Evolutionary conservation across 2,797 vertebrate genomes (phyloP).

Genomic region (Erpetoichthys calabaricus): DNA sequence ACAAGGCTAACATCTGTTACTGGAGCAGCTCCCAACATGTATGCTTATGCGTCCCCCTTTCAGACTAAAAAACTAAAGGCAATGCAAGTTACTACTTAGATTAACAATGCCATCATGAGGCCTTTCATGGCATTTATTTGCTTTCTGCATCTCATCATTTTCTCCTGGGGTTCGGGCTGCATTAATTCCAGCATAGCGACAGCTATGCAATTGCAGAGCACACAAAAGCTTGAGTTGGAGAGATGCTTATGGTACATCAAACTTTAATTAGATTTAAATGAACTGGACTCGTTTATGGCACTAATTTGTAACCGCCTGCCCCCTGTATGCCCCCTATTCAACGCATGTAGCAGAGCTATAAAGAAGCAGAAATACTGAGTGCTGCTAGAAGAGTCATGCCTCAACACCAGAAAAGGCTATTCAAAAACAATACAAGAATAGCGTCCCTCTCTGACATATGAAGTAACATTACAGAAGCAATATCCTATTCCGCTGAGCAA

Average conservation of each 20-base stretch:
- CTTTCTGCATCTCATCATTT: slow-evolving; percentile 16
- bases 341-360: slow-evolving; percentile 1
- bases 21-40: too few relatives aligned
- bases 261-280: slow-evolving; percentile 33
- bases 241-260: slow-evolving; percentile 27
- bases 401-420: slow-evolving; percentile 41
- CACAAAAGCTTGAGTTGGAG: slow-evolving; percentile 21
- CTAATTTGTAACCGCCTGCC: slow-evolving; percentile 28
- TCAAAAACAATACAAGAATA: slow-evolving; percentile 52
- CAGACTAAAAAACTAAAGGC: background rate
- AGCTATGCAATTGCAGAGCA: slow-evolving; percentile 16
- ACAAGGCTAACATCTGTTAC: too few relatives aligned
- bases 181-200: slow-evolving; percentile 17
- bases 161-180: slow-evolving; percentile 13
- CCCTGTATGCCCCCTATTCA: slow-evolving; percentile 8
- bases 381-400: slow-evolving; percentile 11
- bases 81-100: slow-evolving; percentile 14
- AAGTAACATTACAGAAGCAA: slow-evolving; percentile 57
- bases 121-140: slow-evolving; percentile 11
- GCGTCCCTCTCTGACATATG: slow-evolving; percentile 35
- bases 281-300: slow-evolving; percentile 26
- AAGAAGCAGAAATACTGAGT: background rate
- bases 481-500: slow-evolving; percentile 32
- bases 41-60: too few relatives aligned
- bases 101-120: slow-evolving; percentile 21